These are phyloP conservation scores for Ctenicera cuprea DNA, from an alignment of 2,888 invertebrate species.

Conservation along the genomic window DNA sequence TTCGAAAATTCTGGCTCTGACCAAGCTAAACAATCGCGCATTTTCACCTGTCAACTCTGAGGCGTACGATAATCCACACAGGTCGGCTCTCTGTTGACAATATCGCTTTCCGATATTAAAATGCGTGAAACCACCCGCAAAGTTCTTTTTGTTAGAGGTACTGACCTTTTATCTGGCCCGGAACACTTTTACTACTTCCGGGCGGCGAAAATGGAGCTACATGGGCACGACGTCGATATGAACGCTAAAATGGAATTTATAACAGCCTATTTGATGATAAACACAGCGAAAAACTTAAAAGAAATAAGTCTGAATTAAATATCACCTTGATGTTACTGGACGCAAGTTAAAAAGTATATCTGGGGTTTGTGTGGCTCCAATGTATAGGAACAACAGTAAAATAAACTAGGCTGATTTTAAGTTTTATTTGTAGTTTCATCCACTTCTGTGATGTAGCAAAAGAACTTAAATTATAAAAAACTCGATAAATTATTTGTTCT, in stretches of 20 bases:
- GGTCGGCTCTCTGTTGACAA: conserved; percentile 7
- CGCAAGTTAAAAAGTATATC: too few species aligned
- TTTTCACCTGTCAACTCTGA: background rate
- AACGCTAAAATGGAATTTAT: conserved; percentile 26
- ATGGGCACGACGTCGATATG: conserved; percentile 22
- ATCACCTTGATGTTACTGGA: background rate
- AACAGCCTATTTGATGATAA: background rate
- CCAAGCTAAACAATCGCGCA: background rate
- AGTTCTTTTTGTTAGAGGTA: conserved; percentile 54
- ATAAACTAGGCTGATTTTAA: too few species aligned
- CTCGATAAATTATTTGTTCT: too few species aligned
- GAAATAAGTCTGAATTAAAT: background rate
- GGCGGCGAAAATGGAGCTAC: conserved; percentile 57
- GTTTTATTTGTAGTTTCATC: too few species aligned
- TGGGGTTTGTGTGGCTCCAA: too few species aligned
- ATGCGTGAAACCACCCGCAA: conserved; percentile 50
- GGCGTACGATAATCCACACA: background rate
- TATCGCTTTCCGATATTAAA: conserved; percentile 41
- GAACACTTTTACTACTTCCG: conserved; percentile 60
- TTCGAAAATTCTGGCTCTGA: too few species aligned
- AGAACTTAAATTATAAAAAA: too few species aligned
- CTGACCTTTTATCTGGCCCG: conserved; percentile 59
- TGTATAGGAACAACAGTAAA: too few species aligned
- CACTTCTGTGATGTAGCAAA: too few species aligned
- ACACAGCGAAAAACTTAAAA: background rate